Conservation (phyloP, 2,113 vertebrate genomes). For the Phodopus roborovskii region DNA sequence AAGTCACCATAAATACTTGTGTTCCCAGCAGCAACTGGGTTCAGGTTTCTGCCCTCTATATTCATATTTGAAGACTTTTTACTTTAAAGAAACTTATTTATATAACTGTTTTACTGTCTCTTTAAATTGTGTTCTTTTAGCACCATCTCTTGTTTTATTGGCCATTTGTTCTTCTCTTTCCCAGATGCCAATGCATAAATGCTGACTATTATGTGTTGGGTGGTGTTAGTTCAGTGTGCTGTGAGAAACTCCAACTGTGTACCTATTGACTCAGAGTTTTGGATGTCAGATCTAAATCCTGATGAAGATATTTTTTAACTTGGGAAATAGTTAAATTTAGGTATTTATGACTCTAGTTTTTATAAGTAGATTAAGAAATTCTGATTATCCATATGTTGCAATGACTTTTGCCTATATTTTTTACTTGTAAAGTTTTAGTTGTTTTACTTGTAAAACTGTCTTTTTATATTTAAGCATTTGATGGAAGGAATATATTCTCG, state of each 20-base stretch:
- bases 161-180: not conserved
- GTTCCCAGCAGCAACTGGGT: not conserved
- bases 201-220: not conserved
- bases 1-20: not conserved
- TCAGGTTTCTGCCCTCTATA: too few species aligned
- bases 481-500: not conserved
- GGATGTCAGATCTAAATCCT: not conserved
- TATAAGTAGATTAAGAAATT: constrained; percentile 23
- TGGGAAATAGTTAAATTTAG: not conserved
- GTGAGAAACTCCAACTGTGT: not conserved
- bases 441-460: not conserved
- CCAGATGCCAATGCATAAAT: not conserved
- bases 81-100: not conserved
- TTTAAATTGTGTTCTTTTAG: not conserved
- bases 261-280: not conserved
- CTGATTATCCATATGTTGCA: not conserved
- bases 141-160: not conserved
- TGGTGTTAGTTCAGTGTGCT: not conserved
- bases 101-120: not conserved
- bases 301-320: not conserved
- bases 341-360: not conserved
- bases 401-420: not conserved
- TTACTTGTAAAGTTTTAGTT: not conserved
- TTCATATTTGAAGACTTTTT: not conserved
- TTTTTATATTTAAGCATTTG: constrained; percentile 24